Percentiles rank a stretch among this genome's conserved stretches.
Conservation (phyloP, 2,888 invertebrate species). For the Scelioninae gen. 1 region DNA sequence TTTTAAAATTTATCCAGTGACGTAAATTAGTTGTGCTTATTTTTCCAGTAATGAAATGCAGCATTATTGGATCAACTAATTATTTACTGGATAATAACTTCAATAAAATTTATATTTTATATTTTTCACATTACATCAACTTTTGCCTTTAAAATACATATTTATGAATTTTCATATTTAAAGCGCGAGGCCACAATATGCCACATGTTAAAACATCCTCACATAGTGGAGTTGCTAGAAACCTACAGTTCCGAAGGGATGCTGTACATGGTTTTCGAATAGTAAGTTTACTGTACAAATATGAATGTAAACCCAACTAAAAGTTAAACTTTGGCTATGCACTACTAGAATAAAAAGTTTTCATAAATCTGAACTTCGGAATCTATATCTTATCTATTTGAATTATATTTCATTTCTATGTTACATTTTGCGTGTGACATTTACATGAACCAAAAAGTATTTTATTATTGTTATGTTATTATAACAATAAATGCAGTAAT, state of each 20-base stretch:
- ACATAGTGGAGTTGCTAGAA: conserved; percentile 98
- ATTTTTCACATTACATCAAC: not conserved
- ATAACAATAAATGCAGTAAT: no score
- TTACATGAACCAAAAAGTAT: no score
- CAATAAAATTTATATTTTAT: not conserved
- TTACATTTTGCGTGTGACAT: no score
- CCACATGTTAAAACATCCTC: conserved; percentile 97
- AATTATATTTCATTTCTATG: not conserved
- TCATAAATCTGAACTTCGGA: conserved; percentile 4
- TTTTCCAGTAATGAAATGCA: not conserved
- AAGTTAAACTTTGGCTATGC: conserved; percentile 8
- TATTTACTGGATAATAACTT: not conserved
- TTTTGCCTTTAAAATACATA: conserved; percentile 18
- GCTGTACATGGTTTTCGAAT: conserved; percentile 99
- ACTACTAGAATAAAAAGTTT: conserved; percentile 18
- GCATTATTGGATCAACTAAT: not conserved
- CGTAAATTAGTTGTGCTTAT: not conserved
- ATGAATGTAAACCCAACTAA: conserved; percentile 24
- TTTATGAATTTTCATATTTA: conserved; percentile 89
- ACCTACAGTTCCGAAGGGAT: conserved; percentile 99
- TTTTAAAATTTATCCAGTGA: no score
- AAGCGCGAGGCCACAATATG: conserved; percentile 99
- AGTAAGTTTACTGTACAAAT: conserved; percentile 89
- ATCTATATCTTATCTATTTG: conserved; percentile 10
- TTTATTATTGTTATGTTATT: no score